Evolutionary conservation across 2,113 vertebrate genomes (phyloP), one percentile per base, ranked within the genome.

Genomic region (Crypturellus undulatus): DNA sequence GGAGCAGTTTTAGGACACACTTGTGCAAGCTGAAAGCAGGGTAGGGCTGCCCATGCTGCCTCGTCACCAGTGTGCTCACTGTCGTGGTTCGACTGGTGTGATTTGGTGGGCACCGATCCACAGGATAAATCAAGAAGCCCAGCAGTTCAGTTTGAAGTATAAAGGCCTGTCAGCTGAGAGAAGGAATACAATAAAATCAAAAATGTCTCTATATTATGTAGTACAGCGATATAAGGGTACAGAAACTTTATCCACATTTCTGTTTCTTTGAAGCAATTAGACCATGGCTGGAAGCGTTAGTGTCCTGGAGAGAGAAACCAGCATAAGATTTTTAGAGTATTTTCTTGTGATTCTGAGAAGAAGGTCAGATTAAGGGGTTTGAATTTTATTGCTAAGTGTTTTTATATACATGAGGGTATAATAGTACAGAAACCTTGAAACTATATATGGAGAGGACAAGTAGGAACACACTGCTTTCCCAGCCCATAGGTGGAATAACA

Each of bases 31-130:
- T 60, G 47, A 18, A 56, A 72, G 20, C 43, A 79, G 38, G 26
- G 24, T 43, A 32, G 89, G 49, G 11, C 38, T 45, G 15, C 52
- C 36, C 38, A 0, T 19, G 34, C 28, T 52, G 8, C 49, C 30
- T 3, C 68, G 42, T 52, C 42, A 26, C 32, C 3, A 0, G 21
- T 20, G 7, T 36, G 76, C 20, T 62, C 17, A 73, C 19, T 75
- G 26, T 49, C 62, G 36, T 49, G 0, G 0, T 73, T 5, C 40
- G 67, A 38, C 18, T n/a, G 59, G 9, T 56, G 10, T 43, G 11
- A 20, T 72, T 72, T 47, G 43, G 10, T 83, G 45, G 88, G 64
- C 51, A 34, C 16, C 3, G 10, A 13, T 42, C 8, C 22, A 32
- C 38, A 59, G 40, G 0, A 0, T n/a, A 26, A 36, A 9, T 64